Evolutionary conservation across 2,113 vertebrate species (phyloP).

Genomic region (Vidua chalybeata): DNA sequence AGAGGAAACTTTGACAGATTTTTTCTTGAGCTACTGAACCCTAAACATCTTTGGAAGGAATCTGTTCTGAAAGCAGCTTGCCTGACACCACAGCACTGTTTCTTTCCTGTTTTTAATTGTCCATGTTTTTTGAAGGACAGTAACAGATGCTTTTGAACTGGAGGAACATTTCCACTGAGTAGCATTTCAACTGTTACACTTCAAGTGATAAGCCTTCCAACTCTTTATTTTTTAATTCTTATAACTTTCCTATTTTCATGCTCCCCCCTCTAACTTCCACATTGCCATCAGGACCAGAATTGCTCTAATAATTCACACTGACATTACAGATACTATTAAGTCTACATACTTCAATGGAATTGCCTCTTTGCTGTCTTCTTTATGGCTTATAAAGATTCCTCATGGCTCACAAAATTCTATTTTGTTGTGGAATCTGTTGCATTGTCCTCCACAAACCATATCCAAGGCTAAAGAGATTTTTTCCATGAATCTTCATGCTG

Average conservation of each 20-base stretch:
- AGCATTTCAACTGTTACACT: background rate
- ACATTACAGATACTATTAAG: constrained; percentile 73
- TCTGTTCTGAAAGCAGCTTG: background rate
- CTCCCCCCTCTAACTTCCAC: constrained; percentile 14
- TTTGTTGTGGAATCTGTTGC: constrained; percentile 55
- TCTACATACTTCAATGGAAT: constrained; percentile 72
- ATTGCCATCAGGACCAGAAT: constrained; percentile 56
- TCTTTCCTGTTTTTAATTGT: constrained; percentile 4
- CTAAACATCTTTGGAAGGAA: background rate
- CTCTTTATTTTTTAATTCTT: constrained; percentile 28
- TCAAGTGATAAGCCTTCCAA: background rate
- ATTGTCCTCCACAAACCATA: constrained; percentile 67
- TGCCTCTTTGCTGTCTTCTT: constrained; percentile 68
- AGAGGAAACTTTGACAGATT: background rate
- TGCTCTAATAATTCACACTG: constrained; percentile 73
- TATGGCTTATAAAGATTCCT: constrained; percentile 74
- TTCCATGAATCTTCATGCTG: constrained; percentile 16
- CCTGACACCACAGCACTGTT: background rate
- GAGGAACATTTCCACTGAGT: background rate
- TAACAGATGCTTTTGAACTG: background rate
- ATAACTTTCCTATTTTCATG: background rate
- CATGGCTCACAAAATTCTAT: constrained; percentile 57
- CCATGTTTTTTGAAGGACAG: constrained; percentile 17
- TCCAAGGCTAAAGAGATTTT: constrained; percentile 68
- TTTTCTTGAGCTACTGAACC: background rate